A percentile compares a stretch with the other conserved stretches of the same genome.
These are phyloP conservation scores for Mesochorus sp. DNA, from an alignment of 2,888 invertebrate species.

Conservation along the genomic window DNA sequence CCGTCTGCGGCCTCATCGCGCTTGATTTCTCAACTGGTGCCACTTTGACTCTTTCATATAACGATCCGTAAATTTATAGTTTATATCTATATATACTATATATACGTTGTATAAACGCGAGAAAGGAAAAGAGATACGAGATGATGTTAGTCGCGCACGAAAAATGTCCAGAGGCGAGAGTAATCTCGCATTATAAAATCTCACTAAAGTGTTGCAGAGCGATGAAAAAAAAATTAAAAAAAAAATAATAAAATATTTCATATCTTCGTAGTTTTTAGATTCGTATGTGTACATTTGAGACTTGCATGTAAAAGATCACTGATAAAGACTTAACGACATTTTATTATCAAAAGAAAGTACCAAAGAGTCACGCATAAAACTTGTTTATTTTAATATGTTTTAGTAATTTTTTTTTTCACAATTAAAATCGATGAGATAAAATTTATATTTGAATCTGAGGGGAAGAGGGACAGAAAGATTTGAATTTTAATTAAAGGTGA, in stretches of 20 bases:
- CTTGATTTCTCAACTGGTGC: conserved; percentile 44
- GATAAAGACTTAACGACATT: conserved; percentile 40
- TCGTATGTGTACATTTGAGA: not conserved
- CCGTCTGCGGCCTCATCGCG: conserved; percentile 1
- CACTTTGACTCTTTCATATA: not conserved
- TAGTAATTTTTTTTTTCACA: not conserved
- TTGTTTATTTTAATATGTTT: not conserved
- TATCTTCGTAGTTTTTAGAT: conserved; percentile 24
- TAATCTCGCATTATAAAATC: conserved; percentile 9
- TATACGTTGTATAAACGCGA: too few species aligned
- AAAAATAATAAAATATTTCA: conserved; percentile 22
- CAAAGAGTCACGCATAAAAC: conserved; percentile 18
- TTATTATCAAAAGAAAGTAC: conserved; percentile 19
- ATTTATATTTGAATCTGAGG: too few species aligned
- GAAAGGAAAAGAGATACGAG: conserved; percentile 18
- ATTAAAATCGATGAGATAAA: not conserved
- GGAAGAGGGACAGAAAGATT: too few species aligned
- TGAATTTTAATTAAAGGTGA: too few species aligned
- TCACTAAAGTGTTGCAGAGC: not conserved
- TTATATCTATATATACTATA: too few species aligned
- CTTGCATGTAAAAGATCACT: not conserved
- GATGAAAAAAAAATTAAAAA: conserved; percentile 4
- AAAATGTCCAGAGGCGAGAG: conserved; percentile 30
- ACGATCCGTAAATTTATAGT: conserved; percentile 52
- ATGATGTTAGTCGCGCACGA: conserved; percentile 27